Conservation (phyloP, 2,113 vertebrate species). For the Grus americana region DNA sequence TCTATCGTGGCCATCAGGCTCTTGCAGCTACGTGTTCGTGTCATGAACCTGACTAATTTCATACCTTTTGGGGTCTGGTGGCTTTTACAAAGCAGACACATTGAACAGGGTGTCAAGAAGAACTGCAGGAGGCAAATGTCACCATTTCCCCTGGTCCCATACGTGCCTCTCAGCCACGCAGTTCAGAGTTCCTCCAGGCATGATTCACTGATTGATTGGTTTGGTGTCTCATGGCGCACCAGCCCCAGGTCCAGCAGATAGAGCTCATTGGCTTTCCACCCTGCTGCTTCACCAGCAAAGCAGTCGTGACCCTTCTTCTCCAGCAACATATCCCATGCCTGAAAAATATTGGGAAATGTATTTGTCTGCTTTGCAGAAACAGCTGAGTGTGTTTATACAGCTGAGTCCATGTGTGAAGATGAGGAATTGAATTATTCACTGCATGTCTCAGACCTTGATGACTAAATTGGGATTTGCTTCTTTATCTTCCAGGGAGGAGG, state of each 20-base stretch:
- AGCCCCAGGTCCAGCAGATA: neutral
- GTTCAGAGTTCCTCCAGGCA: neutral
- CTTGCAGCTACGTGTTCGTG: accelerated
- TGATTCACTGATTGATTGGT: neutral
- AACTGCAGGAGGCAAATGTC: neutral
- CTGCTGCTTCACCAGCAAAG: neutral
- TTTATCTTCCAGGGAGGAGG: slow-evolving; percentile 37
- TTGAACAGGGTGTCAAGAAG: neutral
- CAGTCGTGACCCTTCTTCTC: neutral
- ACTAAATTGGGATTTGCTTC: slow-evolving; percentile 63
- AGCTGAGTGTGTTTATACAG: slow-evolving; percentile 47
- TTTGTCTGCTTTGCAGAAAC: neutral
- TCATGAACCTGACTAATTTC: neutral
- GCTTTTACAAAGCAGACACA: neutral
- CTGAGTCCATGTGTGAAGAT: slow-evolving; percentile 27
- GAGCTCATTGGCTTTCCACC: neutral
- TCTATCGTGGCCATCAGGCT: neutral
- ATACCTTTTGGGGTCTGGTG: neutral
- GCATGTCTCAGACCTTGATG: slow-evolving; percentile 56
- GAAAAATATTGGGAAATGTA: neutral
- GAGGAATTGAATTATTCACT: slow-evolving; percentile 67
- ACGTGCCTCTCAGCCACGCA: accelerated
- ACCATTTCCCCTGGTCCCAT: neutral
- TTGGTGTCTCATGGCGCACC: neutral
- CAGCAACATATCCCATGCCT: neutral